Conservation (phyloP, 2,113 vertebrate species). For the Podilymbus podiceps region DNA sequence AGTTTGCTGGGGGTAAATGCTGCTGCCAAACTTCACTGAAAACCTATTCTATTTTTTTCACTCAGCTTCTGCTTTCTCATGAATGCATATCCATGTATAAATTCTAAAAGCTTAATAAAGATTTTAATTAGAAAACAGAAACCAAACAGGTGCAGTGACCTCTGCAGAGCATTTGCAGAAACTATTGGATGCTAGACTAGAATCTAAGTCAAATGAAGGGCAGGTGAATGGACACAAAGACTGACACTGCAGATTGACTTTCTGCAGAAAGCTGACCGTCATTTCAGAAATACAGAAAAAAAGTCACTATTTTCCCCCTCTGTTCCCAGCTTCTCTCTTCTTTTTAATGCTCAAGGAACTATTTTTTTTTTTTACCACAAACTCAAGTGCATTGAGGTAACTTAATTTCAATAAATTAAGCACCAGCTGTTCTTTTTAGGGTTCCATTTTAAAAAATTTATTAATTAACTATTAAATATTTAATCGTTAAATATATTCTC, state of each 20-base stretch:
- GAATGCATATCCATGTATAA: neutral
- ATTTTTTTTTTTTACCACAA: neutral
- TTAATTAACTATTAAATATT: neutral
- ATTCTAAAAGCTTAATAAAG: neutral
- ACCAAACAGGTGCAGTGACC: neutral
- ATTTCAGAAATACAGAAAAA: neutral
- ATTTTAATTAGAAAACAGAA: neutral
- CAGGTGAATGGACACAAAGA: neutral
- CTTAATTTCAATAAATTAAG: neutral
- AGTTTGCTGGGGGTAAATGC: neutral
- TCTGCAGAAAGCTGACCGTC: neutral
- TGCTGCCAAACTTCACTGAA: neutral
- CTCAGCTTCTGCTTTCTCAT: neutral
- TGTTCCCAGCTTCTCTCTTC: neutral
- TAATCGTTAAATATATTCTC: neutral
- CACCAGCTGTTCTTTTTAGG: neutral
- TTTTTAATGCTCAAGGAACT: neutral
- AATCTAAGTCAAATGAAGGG: neutral
- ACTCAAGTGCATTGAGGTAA: neutral
- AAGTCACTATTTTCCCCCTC: neutral
- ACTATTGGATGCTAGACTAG: neutral
- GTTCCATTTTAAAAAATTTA: neutral
- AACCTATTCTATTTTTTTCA: neutral
- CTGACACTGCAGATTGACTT: neutral
- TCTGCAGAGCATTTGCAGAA: neutral